A percentile compares a stretch with the other conserved stretches of the same genome.
These are phyloP conservation scores for Limenitis camilla DNA, from an alignment of 2,888 invertebrate species.

Conservation along the genomic window DNA sequence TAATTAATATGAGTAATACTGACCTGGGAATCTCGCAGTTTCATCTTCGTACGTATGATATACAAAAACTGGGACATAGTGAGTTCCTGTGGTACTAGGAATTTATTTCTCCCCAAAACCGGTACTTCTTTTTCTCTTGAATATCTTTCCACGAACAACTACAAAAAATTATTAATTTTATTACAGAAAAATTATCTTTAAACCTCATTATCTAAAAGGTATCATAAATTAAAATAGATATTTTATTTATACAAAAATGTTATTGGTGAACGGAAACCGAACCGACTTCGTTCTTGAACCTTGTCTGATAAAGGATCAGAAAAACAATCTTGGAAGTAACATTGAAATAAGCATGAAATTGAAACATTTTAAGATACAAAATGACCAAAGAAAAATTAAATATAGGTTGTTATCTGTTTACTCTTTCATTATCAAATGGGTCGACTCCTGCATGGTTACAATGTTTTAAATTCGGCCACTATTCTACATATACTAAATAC, in stretches of 20 bases:
- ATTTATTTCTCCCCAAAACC: constrained; percentile 85
- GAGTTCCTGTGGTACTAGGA: constrained; percentile 89
- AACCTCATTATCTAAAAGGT: too few relatives aligned
- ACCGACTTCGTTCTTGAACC: too few relatives aligned
- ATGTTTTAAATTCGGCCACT: background rate
- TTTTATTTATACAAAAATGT: too few relatives aligned
- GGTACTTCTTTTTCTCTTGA: constrained; percentile 84
- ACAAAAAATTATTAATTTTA: constrained; percentile 32
- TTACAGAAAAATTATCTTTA: too few relatives aligned
- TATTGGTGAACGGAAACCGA: too few relatives aligned
- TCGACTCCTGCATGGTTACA: constrained; percentile 6
- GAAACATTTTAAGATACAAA: background rate
- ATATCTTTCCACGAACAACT: constrained; percentile 88
- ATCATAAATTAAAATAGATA: too few relatives aligned
- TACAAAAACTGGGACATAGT: constrained; percentile 91
- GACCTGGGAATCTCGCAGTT: constrained; percentile 64
- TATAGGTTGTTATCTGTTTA: background rate
- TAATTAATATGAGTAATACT: constrained; percentile 7
- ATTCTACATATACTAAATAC: background rate
- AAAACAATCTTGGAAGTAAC: too few relatives aligned
- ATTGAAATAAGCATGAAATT: too few relatives aligned
- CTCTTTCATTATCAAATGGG: constrained; percentile 6
- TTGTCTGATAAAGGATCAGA: too few relatives aligned
- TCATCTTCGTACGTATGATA: constrained; percentile 77
- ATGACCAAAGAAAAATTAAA: background rate